Conservation (phyloP, 2,113 vertebrate genomes). For the Chaetodon auriga region DNA sequence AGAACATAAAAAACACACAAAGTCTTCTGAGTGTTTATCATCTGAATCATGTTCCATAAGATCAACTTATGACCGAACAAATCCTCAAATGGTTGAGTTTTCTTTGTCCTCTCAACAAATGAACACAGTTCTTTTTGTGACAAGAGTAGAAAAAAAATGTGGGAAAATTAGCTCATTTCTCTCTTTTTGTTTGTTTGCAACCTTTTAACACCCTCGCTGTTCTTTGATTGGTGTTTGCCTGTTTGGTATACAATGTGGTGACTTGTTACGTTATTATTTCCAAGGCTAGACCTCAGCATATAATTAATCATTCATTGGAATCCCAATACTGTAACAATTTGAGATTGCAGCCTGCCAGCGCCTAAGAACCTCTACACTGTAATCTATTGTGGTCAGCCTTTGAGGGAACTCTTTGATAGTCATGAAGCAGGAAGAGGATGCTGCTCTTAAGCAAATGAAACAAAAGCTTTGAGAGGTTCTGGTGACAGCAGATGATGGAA, state of each 20-base stretch:
- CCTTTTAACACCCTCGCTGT: constrained; percentile 12
- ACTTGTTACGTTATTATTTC: constrained; percentile 16
- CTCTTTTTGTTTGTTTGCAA: constrained; percentile 33
- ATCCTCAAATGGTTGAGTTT: background rate
- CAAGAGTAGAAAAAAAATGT: background rate
- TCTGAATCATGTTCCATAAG: background rate
- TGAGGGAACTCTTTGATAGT: constrained; percentile 16
- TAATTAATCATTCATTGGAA: constrained; percentile 30
- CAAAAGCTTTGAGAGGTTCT: background rate
- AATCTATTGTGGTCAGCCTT: constrained; percentile 5
- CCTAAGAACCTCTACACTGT: background rate
- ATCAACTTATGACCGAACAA: background rate
- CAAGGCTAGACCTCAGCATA: background rate
- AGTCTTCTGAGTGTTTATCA: background rate
- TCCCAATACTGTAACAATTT: constrained; percentile 16
- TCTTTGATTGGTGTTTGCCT: constrained; percentile 44
- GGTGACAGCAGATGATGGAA: background rate
- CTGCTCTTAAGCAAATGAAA: background rate
- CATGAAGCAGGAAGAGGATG: background rate
- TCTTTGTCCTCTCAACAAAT: background rate
- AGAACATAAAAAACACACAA: background rate
- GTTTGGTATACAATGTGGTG: constrained; percentile 20
- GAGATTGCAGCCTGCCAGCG: constrained; percentile 24
- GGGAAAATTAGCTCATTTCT: constrained; percentile 3
- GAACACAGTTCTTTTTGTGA: background rate